phyloP scores from a whole-genome alignment of 2,113 vertebrate genomes.

The Baryphthengus martii region DNA sequence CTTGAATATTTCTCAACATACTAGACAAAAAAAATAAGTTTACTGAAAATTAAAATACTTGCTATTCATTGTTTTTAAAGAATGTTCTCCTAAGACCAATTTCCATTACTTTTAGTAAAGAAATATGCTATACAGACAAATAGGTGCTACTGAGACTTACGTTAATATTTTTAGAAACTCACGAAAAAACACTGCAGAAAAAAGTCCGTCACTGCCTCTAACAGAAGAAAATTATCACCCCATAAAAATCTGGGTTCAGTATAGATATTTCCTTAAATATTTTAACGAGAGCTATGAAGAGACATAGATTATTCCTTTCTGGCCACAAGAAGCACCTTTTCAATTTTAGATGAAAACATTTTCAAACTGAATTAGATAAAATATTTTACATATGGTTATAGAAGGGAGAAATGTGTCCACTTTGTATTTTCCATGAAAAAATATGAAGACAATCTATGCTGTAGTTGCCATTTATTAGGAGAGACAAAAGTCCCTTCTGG shows the following conservation, averaged over 20 bases:
- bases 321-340: neutral
- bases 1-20: neutral
- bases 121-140: neutral
- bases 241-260: neutral
- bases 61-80: neutral
- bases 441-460: neutral
- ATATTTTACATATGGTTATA: neutral
- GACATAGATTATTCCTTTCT: neutral
- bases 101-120: neutral
- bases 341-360: neutral
- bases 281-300: neutral
- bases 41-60: neutral
- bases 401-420: neutral
- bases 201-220: neutral
- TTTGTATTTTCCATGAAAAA: neutral
- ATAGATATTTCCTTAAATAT: neutral
- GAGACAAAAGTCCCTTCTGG: neutral
- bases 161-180: neutral
- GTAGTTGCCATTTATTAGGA: neutral
- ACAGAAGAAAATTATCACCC: neutral
- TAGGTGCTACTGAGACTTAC: neutral
- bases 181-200: neutral
- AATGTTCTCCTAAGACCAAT: neutral
- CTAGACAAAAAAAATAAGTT: neutral
- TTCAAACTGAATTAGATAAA: neutral